Evolutionary conservation across 2,113 vertebrate species (phyloP), one percentile per base, ranked within the genome.

Genomic region (Neolamprologus brichardi): DNA sequence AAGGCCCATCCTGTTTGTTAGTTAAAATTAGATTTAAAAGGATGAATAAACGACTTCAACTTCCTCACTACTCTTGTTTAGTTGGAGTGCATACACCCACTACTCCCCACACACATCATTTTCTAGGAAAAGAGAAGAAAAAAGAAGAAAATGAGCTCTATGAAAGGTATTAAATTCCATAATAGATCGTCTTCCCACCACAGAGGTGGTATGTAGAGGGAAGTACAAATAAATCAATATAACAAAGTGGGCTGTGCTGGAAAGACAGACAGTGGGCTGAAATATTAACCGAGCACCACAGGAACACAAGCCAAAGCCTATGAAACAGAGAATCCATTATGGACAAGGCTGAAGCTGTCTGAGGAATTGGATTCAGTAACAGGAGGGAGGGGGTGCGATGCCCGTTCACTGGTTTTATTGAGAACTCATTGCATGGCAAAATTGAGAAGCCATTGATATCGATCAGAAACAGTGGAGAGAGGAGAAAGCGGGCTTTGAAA

Each of bases 211-310:
- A 83, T 91, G 89, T 86, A 44, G 83, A 34, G 44, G 87, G 88
- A 90, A 85, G 83, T 92, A 67, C 87, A 92, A 93, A 96, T 96
- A 95, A 96, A 95, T 96, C 94, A 96, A 96, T 96, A 93, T 84
- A 90, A 91, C 92, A 95, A 95, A 95, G 88, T 93, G 93, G 87
- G 83, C 84, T 83, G 90, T 83, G 83, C 32, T 12, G 52, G 89
- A 85, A 81, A 81, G 88, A 90, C 53, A 92, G 94, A 91, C 92
- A 91, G 72, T 9, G 37, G 85, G 79, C 92, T 96, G 95, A 96
- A 96, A 96, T 96, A 96, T 96, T 96, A 95, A 96, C 95, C 92
- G 92, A 92, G 94, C 49, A 18, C 82, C 92, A 92, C 87, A 92
- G 87, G 88, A 95, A 93, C 95, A 94, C 92, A 92, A 92, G 93